Evolutionary conservation across 2,888 invertebrate genomes (phyloP).

Genomic region (Spodoptera exigua): DNA sequence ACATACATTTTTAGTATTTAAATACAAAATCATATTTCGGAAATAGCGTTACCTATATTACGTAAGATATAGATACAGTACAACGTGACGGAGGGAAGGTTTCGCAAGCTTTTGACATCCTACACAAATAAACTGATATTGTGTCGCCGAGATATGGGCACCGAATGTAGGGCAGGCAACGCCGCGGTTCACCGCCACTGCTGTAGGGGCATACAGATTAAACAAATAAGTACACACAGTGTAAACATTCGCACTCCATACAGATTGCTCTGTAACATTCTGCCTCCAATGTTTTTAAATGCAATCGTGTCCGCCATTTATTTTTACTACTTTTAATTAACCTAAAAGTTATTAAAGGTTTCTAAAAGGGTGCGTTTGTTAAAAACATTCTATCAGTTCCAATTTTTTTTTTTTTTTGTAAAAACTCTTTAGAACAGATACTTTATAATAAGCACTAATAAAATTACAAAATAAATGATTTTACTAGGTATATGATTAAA

Average conservation of each 20-base stretch:
- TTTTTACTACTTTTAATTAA: too few species aligned
- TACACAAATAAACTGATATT: conserved; percentile 47
- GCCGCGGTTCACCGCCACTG: conserved; percentile 16
- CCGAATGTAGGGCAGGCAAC: conserved; percentile 35
- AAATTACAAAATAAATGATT: too few species aligned
- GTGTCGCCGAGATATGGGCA: conserved; percentile 25
- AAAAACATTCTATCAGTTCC: too few species aligned
- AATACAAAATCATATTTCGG: too few species aligned
- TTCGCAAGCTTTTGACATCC: conserved; percentile 24
- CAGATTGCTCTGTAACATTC: conserved; percentile 10
- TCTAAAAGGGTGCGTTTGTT: too few species aligned
- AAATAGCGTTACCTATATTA: neutral
- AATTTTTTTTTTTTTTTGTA: too few species aligned
- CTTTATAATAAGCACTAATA: too few species aligned
- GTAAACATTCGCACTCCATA: conserved; percentile 6
- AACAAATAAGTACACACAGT: conserved; percentile 27
- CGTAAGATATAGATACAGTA: conserved; percentile 13
- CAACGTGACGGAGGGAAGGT: conserved; percentile 26
- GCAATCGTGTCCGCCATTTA: neutral
- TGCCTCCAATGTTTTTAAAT: conserved; percentile 5
- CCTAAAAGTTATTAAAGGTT: too few species aligned
- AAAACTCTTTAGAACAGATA: too few species aligned
- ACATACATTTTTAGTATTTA: too few species aligned
- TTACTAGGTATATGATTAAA: too few species aligned
- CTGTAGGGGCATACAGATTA: conserved; percentile 24